A percentile compares a stretch with the other conserved stretches of the same genome.
Evolutionary conservation across 2,797 vertebrate species (phyloP).

Genomic region (Protosalanx chinensis): DNA sequence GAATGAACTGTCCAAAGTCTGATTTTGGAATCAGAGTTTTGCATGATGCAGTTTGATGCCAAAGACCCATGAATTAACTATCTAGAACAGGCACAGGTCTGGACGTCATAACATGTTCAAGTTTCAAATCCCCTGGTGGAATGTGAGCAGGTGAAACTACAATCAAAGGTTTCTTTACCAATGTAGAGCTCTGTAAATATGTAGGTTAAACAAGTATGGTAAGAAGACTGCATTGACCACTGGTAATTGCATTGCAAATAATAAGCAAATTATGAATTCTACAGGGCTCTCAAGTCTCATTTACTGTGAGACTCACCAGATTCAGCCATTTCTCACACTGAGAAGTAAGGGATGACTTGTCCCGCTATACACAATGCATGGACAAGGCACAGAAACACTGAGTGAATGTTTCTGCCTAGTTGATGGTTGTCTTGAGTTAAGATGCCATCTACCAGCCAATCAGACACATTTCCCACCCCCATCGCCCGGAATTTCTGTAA

Average conservation of each 20-base stretch:
- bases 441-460: too few relatives aligned
- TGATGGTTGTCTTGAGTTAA: too few relatives aligned
- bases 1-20: background rate
- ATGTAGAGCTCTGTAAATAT: background rate
- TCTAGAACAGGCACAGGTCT: conserved; percentile 1
- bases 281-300: too few relatives aligned
- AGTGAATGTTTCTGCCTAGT: too few relatives aligned
- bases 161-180: background rate
- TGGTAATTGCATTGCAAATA: conserved; percentile 2
- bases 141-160: conserved; percentile 10
- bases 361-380: background rate
- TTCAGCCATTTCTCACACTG: too few relatives aligned
- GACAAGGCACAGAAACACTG: background rate
- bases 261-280: background rate
- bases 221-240: conserved; percentile 5
- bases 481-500: too few relatives aligned
- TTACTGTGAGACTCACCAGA: too few relatives aligned
- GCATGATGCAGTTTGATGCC: background rate
- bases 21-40: background rate
- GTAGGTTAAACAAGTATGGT: conserved; percentile 1
- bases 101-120: background rate
- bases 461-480: too few relatives aligned
- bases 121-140: conserved; percentile 1
- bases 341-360: background rate
- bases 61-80: background rate